Base-by-base conservation (phyloP, 2,797 vertebrate genomes). In the Paedocypris micromegethes region DNA sequence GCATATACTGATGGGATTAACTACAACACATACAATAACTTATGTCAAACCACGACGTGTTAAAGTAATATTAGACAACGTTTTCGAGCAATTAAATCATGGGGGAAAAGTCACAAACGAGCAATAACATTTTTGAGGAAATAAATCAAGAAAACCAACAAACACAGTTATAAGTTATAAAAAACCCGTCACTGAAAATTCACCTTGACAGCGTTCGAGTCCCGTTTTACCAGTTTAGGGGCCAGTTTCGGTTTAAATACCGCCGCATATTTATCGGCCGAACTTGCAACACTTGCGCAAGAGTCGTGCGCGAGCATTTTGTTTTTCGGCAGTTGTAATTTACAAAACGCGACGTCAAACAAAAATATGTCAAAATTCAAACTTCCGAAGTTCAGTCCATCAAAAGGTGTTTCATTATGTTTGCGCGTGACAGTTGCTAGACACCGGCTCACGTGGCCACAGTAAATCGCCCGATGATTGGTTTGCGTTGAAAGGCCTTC, bases 1-100 rank as follows among this genome's bases (percentile, higher is more conserved):
- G 87, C 80, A 74, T 91, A 95, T 69, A 85, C 87, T 43, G 94
- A 93, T 55, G 93, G 93, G 59, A 82, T 90, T 72, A 93, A 72
- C 93, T 97, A 85, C 68, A 90, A 88, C 58, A 39, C 64, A 80
- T 82, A 75, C 77, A 48, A 40, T 50, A 45, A 39, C 1, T 52
- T 8, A 23, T 23, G 23, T 23, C 23, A 23, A 23, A 23, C 23
- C 23, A 23, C 23, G 23, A 23, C 23, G 23, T 23, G 23, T 23
- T 23, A 23, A 23, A 23, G 23, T 23, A 23, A 23, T 23, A 23
- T 23, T 23, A 23, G 23, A 23, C 23, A 23, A 23, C 23, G 23
- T 23, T 23, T 23, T 23, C 1, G 23, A 23, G 23, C 23, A 23
- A 23, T 23, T 41, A 5, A 69, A 77, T 81, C 67, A 81, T 75